Percentiles rank a stretch among this genome's conserved stretches.
phyloP scores from a whole-genome alignment of 2,888 invertebrate genomes.

The Ephialtes manifestator region DNA sequence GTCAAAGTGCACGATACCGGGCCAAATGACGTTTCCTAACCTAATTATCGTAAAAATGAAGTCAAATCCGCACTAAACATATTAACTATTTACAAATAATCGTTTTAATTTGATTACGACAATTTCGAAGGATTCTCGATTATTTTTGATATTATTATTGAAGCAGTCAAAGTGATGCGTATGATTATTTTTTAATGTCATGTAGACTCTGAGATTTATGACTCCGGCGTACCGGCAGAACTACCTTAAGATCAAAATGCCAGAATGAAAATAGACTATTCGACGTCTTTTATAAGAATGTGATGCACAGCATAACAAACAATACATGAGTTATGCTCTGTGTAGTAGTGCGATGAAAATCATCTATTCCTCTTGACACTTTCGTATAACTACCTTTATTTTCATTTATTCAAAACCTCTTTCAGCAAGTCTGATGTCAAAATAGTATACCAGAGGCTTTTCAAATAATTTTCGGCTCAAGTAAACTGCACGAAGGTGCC shows the following conservation, averaged over 20 bases:
- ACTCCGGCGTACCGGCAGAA: no score
- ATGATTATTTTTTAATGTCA: no score
- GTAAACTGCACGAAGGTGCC: not conserved
- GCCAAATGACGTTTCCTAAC: no score
- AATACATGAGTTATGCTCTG: not conserved
- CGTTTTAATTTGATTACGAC: no score
- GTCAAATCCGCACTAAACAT: no score
- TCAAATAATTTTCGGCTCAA: conserved; percentile 40
- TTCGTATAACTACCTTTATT: conserved; percentile 47
- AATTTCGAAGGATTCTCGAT: no score
- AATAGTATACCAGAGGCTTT: conserved; percentile 40
- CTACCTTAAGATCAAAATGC: not conserved
- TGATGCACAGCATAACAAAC: not conserved
- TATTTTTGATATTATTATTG: no score
- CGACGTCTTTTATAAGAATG: not conserved
- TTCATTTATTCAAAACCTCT: conserved; percentile 61
- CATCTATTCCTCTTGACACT: conserved; percentile 62
- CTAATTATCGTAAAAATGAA: no score
- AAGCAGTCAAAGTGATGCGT: no score
- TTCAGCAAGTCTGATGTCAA: conserved; percentile 11
- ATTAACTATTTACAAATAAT: no score
- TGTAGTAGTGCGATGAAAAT: conserved; percentile 36
- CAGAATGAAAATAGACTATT: not conserved
- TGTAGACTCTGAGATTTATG: no score
- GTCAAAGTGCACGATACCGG: no score